Percentiles rank a stretch among this genome's conserved stretches.
Evolutionary conservation across 2,888 invertebrate species (phyloP).

Genomic region (Chrysolina haemoptera): DNA sequence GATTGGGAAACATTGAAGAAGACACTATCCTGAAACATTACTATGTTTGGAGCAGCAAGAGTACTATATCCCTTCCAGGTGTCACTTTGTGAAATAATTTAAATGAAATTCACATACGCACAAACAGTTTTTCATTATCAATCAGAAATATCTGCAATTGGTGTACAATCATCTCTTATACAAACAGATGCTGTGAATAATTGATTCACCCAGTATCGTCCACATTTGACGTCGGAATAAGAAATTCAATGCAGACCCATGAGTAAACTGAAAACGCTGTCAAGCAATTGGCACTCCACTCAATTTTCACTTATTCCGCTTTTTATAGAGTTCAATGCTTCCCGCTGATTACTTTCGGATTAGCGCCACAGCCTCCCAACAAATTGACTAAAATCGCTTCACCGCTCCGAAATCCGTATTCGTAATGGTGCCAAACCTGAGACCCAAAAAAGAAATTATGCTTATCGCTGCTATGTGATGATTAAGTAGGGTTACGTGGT

Average conservation of each 20-base stretch:
- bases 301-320: conserved; percentile 6
- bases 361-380: conserved; percentile 13
- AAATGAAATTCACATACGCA: no score
- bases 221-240: no score
- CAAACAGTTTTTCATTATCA: no score
- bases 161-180: no score
- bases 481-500: conserved; percentile 7
- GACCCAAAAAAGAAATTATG: conserved; percentile 18
- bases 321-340: conserved; percentile 24
- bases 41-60: no score
- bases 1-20: no score
- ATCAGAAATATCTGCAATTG: no score
- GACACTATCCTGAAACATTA: no score
- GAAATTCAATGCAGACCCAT: background rate
- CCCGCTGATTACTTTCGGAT: conserved; percentile 21
- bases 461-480: conserved; percentile 3
- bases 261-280: background rate
- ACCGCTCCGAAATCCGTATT: background rate
- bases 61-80: no score
- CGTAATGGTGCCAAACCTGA: conserved; percentile 14
- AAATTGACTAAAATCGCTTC: conserved; percentile 16
- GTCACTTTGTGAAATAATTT: no score
- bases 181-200: no score
- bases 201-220: no score
- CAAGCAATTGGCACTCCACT: background rate